Evolutionary conservation across 2,797 vertebrate genomes (phyloP).

Genomic region (Alcedo atthis): DNA sequence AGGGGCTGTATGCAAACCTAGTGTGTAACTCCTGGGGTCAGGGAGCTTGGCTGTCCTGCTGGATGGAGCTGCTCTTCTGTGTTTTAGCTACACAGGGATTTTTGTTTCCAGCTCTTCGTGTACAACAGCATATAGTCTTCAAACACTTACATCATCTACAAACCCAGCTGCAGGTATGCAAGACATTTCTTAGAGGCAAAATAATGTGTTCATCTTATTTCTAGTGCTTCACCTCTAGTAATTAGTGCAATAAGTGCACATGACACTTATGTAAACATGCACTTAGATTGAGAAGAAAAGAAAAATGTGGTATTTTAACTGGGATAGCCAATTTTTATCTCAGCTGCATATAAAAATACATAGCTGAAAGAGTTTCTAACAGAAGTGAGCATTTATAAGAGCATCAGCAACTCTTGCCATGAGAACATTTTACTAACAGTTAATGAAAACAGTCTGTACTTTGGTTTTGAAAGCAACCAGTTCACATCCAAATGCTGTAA

Average conservation of each 20-base stretch:
- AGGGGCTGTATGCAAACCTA: too few relatives aligned
- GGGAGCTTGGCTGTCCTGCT: neutral
- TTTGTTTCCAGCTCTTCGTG: neutral
- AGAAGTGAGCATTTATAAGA: neutral
- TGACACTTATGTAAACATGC: neutral
- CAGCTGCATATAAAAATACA: neutral
- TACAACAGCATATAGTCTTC: neutral
- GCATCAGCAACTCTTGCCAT: neutral
- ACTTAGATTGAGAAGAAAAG: neutral
- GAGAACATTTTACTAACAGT: neutral
- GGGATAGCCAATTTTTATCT: neutral
- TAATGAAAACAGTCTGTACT: neutral
- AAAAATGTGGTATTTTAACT: neutral
- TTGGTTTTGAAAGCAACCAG: neutral
- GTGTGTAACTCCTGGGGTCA: too few relatives aligned
- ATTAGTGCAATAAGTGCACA: neutral
- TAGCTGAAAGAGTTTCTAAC: neutral
- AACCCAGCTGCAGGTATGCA: neutral
- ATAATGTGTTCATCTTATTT: neutral
- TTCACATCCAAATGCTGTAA: neutral
- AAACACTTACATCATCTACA: neutral
- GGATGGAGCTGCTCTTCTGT: neutral
- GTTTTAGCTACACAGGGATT: fast-evolving
- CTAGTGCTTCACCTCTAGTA: neutral
- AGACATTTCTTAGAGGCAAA: neutral